Evolutionary conservation across 2,888 invertebrate genomes (phyloP), one percentile per base, ranked within the genome.

Genomic region (Caenorhabditis angaria): DNA sequence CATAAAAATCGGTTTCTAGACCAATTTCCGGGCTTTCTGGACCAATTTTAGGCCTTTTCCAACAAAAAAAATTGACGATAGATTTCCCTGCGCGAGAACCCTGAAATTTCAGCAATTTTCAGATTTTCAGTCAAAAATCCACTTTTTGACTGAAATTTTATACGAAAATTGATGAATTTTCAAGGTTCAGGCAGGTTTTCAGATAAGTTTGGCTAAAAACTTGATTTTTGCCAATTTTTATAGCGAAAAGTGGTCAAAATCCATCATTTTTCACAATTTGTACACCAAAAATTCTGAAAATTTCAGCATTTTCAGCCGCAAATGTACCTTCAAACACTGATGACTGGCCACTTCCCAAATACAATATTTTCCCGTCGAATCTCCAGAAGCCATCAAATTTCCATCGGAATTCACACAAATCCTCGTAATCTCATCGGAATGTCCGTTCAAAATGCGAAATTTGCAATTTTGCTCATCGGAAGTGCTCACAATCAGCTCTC

Each of bases 331-430:
- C 25, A 85, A 48, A 47, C 81, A 82, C 61, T 85, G 85, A 55
- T 79, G 76, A 59, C 83, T 85, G 22, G 55, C 59, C 12, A 82
- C 75, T 41, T 85, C 83, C 85, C 85, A 85, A 50, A 85, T 76
- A 57, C 77, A 78, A 55, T 82, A 83, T 48, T 72, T 71, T 53
- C 83, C 83, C 25, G 58, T 54, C 5, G 65, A 61, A 60, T 83
- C 82, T 1, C 82, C 83, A 20, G 82, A 82, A 10, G 83, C 82
- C n/a, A 85, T 56, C 35, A 82, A 61, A 20, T 77, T 72, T 20
- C 81, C 83, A 65, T 85, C 85, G 3, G 70, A 65, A 58, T 81
- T 83, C 27, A 83, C 63, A 1, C 71, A 18, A 14, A 83, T 29
- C 24, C 64, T 48, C 1, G 64, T 41, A 50, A 78, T 77, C 53